These are phyloP conservation scores for Lytechinus pictus DNA, from an alignment of 35 echinoderm and acorn worm species.

Conservation along the genomic window DNA sequence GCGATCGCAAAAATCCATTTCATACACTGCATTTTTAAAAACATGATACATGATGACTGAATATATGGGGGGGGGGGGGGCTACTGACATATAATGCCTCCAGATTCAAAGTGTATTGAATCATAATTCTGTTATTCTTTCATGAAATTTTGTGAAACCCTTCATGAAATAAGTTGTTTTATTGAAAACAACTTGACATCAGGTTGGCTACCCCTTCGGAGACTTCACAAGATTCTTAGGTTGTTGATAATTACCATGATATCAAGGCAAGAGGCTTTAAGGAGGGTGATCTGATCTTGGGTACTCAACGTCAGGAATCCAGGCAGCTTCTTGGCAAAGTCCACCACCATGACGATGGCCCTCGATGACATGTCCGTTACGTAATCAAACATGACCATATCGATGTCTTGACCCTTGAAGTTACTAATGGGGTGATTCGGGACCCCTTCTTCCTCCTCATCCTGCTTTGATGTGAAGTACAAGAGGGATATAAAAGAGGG, in stretches of 20 bases:
- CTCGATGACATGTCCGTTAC: constrained; percentile 91
- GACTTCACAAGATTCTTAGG: background rate
- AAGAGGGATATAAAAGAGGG: background rate
- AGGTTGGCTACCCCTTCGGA: background rate
- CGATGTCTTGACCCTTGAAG: constrained; percentile 66
- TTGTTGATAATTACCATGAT: constrained; percentile 77
- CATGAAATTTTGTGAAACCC: too few relatives aligned
- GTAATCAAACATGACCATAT: constrained; percentile 81
- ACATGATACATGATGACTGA: too few relatives aligned
- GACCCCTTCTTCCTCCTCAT: background rate
- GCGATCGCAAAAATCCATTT: too few relatives aligned
- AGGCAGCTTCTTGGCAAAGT: constrained; percentile 97
- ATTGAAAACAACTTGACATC: too few relatives aligned
- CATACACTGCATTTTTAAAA: too few relatives aligned
- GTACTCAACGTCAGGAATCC: constrained; percentile 85
- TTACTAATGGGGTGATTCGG: background rate
- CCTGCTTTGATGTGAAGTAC: constrained; percentile 25
- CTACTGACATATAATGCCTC: too few relatives aligned
- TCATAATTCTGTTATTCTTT: too few relatives aligned
- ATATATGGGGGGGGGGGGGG: too few relatives aligned
- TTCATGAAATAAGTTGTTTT: too few relatives aligned
- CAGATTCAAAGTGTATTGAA: too few relatives aligned
- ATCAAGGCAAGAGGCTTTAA: constrained; percentile 96
- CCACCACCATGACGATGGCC: constrained; percentile 98
- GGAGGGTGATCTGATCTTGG: constrained; percentile 94